Evolutionary conservation across 2,113 vertebrate species (phyloP), one percentile per base, ranked within the genome.

Genomic region (Sebastes schlegelii): DNA sequence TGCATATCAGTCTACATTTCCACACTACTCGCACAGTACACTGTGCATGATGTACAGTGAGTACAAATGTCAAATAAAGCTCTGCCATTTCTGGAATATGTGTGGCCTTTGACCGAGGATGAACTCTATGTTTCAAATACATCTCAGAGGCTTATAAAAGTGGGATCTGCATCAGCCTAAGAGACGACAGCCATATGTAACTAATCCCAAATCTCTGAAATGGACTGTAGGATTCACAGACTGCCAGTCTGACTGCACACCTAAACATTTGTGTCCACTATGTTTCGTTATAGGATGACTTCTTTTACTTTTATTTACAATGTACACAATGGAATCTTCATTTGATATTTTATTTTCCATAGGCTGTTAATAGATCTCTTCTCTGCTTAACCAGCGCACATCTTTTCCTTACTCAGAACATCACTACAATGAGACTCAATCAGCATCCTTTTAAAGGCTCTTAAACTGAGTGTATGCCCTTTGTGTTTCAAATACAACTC

Each of bases 121-220:
- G 78, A 91, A 83, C 80, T 84, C 71, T 26, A 72, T 70, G 64
- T 75, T 89, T 83, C 77, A 86, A 58, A 83, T 62, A 75, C 74
- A 88, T 85, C 80, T 81, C 60, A 82, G 67, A 79, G 75, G 75
- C 70, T 89, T 86, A 72, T 64, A 75, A 68, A 83, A 68, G 51
- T 61, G 49, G 72, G 64, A 68, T 49, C 82, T 85, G 60, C 57
- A 79, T 84, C 62, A 79, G 14, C 49, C 10, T 8, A 23, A 65
- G 17, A 16, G 69, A 51, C 8, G 1, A 21, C 43, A 70, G 66
- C 52, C 54, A 82, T 63, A 72, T 84, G 65, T 65, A 79, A 79
- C 54, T 86, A 85, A 89, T 89, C 85, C 78, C 26, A 62, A 75
- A 77, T 79, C 46, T 74, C 23, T 57, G 52, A 8, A 34, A 23